Conservation (phyloP, 2,113 vertebrate species). For the Nerophis ophidion region DNA sequence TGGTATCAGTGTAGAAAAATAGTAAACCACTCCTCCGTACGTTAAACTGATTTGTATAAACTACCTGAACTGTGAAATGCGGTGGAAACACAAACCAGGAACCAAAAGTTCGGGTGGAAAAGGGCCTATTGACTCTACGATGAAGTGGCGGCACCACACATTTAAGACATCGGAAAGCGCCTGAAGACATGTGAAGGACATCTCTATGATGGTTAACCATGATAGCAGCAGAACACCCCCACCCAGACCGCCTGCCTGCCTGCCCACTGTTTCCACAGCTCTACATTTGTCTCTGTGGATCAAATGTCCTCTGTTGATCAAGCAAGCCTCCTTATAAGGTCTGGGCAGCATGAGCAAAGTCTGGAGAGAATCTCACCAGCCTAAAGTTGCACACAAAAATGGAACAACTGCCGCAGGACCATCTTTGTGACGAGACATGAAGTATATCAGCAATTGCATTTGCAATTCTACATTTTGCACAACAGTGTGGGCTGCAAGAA, state of each 20-base stretch:
- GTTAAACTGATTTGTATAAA: too few relatives aligned
- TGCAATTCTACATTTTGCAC: too few relatives aligned
- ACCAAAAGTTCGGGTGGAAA: too few relatives aligned
- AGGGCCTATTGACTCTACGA: too few relatives aligned
- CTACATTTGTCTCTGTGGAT: conserved; percentile 68
- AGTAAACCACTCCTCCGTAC: too few relatives aligned
- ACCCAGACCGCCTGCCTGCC: conserved; percentile 1
- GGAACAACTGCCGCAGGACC: conserved; percentile 46
- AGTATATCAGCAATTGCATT: neutral
- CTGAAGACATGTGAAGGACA: conserved; percentile 32
- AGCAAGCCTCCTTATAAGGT: conserved; percentile 69
- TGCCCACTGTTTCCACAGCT: conserved; percentile 59
- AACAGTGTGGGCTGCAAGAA: too few relatives aligned
- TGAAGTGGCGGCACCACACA: neutral
- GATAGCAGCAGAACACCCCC: conserved; percentile 1
- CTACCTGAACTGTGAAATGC: too few relatives aligned
- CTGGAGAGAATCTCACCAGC: conserved; percentile 37
- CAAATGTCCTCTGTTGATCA: conserved; percentile 63
- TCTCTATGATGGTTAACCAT: conserved; percentile 38
- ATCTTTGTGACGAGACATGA: conserved; percentile 21
- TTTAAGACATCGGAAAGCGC: conserved; percentile 20
- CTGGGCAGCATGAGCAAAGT: conserved; percentile 43
- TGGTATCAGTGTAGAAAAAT: too few relatives aligned
- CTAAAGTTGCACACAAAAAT: conserved; percentile 32
- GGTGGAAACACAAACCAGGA: too few relatives aligned